Base-by-base conservation (phyloP, 37 sponge, comb jelly and placozoan species). In the Cladorhizidae sp. region DNA sequence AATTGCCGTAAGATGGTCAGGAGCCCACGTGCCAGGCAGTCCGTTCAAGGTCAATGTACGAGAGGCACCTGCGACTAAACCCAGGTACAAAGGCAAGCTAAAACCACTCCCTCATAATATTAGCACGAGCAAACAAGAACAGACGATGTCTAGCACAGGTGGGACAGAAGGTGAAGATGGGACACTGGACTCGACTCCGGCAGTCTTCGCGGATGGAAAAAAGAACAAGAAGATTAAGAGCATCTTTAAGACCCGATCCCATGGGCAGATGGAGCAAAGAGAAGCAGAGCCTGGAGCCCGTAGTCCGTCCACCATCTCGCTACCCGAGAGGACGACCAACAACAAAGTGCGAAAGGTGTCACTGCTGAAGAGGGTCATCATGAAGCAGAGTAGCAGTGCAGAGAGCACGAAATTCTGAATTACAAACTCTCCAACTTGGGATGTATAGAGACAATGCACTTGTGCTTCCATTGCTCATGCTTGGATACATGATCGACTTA, bases 1-100 rank as follows among this genome's bases (percentile, higher is more conserved):
- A 43, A 77, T 94, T 15, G 80, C 85, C 6, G 76, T 94, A 28
- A 75, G 85, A 9, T 94, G 92, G 92, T 77, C 82, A 64, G 92
- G 85, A 1, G 28, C 36, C 11, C 80, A 94, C 36, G 54, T 94
- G 2, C 95, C 95, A 26, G 88, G 88, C 51, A 91, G 95, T 58
- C 95, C 95, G n/a, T 94, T 94, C 80, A 50, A 59, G 14, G 80
- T 94, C 22, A 42, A 57, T 22, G 77, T 84, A 26, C 57, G 63
- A 25, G 23, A 38, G 1, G 15, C 40, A 21, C 72, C 57, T n/a
- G n/a, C n/a, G n/a, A n/a, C n/a, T n/a, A 72, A 81, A 14, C 40
- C 38, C 28, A 7, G 9, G n/a, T n/a, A n/a, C n/a, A n/a, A n/a
- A 28, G 69, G 35, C 29, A 39, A 68, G 35, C 15, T 20, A 29